Evolutionary conservation across 2,113 vertebrate species (phyloP), one percentile per base, ranked within the genome.

Genomic region (human): DNA sequence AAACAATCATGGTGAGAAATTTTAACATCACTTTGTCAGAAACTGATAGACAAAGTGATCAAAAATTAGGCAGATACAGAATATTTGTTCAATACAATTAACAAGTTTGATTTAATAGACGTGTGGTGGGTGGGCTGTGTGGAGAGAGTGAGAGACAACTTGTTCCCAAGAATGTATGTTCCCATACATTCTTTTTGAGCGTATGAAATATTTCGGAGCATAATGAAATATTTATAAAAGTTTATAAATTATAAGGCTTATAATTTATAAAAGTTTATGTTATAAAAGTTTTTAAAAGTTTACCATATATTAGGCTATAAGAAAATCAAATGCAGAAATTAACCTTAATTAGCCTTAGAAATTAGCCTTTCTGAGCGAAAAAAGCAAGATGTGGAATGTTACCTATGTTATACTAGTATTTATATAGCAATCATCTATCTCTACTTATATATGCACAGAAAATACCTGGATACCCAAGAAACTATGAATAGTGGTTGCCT

Each of bases 341-440:
- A 88, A 11, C 57, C 50, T 94, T 86, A n/a, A 89, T 64, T 64
- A 30, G 61, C 61, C 61, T 64, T 30, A 64, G 27, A 64, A 32
- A 64, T 64, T 64, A 64, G 61, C 61, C 85, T 92, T 86, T 92
- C 38, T 61, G 89, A 92, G 12, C 50, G n/a, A 86, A 97, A 92
- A 78, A 43, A 78, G 92, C 25, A 94, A 75, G 3, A 10, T 88
- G 22, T 87, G 25, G 73, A 89, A 14, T 55, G 25, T 64, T 72
- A 83, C 25, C 14, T 87, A 88, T 79, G 72, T 72, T 85, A 55
- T 80, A 52, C 2, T 52, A 57, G 86, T 64, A 55, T 85, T 72
- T 81, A 12, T 38, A 92, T 90, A 82, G 89, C 43, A 81, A 59
- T 83, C 13, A 76, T 89, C n/a, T 87, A 14, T 64, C n/a, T 87